phyloP scores from a whole-genome alignment of 1,140 invertebrate genomes.

The Hesperophylax magnus region DNA sequence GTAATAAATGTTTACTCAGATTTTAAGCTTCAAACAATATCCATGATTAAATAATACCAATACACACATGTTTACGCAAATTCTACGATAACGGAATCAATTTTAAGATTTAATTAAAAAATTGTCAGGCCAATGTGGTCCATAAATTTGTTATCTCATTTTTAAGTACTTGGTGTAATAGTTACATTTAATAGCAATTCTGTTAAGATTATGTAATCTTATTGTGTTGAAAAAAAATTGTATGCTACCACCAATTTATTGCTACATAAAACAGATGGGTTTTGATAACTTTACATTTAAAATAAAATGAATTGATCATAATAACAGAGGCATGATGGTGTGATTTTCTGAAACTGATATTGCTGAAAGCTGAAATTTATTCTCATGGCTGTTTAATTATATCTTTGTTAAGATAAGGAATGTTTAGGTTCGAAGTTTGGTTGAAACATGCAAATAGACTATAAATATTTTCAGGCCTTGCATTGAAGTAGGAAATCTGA shows the following conservation, averaged over 20 bases:
- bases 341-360: too few species aligned
- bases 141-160: slow-evolving; percentile 10
- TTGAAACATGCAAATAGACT: too few species aligned
- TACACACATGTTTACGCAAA: not conserved
- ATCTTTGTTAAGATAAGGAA: not conserved
- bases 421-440: too few species aligned
- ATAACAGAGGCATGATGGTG: too few species aligned
- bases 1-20: not conserved
- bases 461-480: slow-evolving; percentile 4
- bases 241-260: too few species aligned
- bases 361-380: too few species aligned
- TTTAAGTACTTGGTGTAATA: slow-evolving; percentile 11
- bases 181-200: not conserved
- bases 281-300: too few species aligned
- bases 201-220: slow-evolving; percentile 7
- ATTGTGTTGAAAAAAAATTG: not conserved
- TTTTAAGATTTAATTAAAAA: slow-evolving; percentile 17
- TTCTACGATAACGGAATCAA: not conserved
- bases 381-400: not conserved
- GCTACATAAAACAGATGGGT: too few species aligned
- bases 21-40: slow-evolving; percentile 3
- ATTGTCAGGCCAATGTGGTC: not conserved
- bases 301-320: too few species aligned
- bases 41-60: not conserved
- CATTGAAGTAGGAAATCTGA: slow-evolving; percentile 60